Evolutionary conservation across 2,888 invertebrate genomes (phyloP), one percentile per base, ranked within the genome.

Genomic region (Macaria liturata): DNA sequence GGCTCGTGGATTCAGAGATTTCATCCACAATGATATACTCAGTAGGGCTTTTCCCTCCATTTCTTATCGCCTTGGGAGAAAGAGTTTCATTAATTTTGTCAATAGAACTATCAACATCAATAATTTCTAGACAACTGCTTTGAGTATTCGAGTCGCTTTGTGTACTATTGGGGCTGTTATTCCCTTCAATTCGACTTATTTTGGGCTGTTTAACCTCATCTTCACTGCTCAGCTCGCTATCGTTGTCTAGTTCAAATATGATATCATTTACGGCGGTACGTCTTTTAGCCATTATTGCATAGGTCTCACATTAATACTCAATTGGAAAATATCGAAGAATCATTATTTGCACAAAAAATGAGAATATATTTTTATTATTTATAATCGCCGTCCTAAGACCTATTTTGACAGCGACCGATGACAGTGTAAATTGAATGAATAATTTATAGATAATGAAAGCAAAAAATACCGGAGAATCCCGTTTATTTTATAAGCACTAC

Each of bases 241-340:
- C 91, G 69, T 88, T 88, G 66, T 91, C 89, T 67, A 92, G 82
- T 81, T 92, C 92, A 75, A 86, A 92, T 75, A 92, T 91, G 7
- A 91, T 91, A 80, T 91, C 85, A 60, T 86, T 87, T 34, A 91
- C 85, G 46, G 73, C 84, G 39, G 83, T 76, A 75, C 87, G 91
- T 66, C 92, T 81, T 79, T 90, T 91, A 20, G 92, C 79, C 92
- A 92, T 92, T 63, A 37, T 54, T 31, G 44, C 8, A 32, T 32
- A 49, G 7, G 39, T 45, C 3, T 20, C 32, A 31, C 46, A 47
- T 50, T 30, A 52, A 32, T 40, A 9, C 4, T 37, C 32, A 30
- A 8, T 20, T 7, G 9, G 9, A 32, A 49, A 42, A 4, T 31
- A 54, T 40, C 30, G 6, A 54, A 42, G 4, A 42, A 3, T n/a